These are phyloP conservation scores for Parnassius apollo DNA, from an alignment of 2,888 invertebrate species.

Conservation along the genomic window DNA sequence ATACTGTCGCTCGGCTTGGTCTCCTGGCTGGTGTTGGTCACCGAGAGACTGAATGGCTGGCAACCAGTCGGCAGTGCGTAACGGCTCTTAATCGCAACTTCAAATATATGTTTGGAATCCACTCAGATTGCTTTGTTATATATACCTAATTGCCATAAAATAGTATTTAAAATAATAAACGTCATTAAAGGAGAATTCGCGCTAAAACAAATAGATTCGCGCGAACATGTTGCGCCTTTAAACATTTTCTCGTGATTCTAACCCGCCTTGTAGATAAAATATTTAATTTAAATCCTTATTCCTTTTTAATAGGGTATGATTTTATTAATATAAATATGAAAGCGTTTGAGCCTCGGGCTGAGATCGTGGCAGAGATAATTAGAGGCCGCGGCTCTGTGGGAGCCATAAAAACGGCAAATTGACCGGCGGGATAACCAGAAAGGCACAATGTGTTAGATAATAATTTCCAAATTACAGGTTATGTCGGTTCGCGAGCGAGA, in stretches of 20 bases:
- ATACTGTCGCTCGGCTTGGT: no score
- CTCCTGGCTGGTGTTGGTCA: no score
- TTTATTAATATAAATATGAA: slow-evolving; percentile 30
- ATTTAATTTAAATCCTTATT: slow-evolving; percentile 10
- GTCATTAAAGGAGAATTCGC: slow-evolving; percentile 55
- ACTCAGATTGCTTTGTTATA: slow-evolving; percentile 5
- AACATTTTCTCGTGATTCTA: slow-evolving; percentile 74
- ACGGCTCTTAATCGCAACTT: slow-evolving; percentile 13
- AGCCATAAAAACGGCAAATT: slow-evolving; percentile 82
- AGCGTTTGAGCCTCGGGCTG: slow-evolving; percentile 63
- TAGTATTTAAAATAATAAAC: slow-evolving; percentile 48
- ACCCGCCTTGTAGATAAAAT: slow-evolving; percentile 38
- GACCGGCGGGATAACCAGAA: slow-evolving; percentile 82
- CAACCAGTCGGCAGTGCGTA: no score
- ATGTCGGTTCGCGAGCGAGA: slow-evolving; percentile 74
- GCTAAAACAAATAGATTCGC: slow-evolving; percentile 77
- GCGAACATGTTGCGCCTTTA: slow-evolving; percentile 65
- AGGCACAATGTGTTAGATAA: slow-evolving; percentile 82
- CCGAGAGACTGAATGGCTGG: no score
- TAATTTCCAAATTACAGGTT: slow-evolving; percentile 82
- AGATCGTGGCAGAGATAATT: slow-evolving; percentile 79
- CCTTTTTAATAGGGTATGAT: slow-evolving; percentile 36
- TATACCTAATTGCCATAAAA: slow-evolving; percentile 5
- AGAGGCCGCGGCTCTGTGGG: slow-evolving; percentile 78
- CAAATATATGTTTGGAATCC: slow-evolving; percentile 1